Base-by-base conservation (phyloP, 1,140 invertebrate species). In the Drosophila suzukii region DNA sequence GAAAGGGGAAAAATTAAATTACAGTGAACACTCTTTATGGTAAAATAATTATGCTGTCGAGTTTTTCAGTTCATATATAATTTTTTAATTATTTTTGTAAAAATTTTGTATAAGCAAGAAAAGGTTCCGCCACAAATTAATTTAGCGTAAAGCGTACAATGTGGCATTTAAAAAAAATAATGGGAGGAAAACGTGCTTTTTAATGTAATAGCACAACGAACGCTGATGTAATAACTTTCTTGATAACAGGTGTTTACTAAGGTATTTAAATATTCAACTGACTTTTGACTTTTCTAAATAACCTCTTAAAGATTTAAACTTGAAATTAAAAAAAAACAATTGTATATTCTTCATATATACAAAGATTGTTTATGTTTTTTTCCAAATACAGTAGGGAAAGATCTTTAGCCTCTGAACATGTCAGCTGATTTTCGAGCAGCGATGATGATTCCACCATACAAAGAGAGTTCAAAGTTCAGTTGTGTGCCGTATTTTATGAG, bases 401-500 rank as follows among this genome's bases (percentile, higher is more conserved):
- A 12, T 20, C 6, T 4, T 24, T 46, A 60, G 12, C 41, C 41
- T 38, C 20, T 46, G 61, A 15, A 24, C 17, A 70, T 41, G 32
- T 75, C 73, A 67, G 72, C 72, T 75, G 73, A 75, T 75, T 67
- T 75, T 75, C 5, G 27, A 75, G 20, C 32, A 6, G 13, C 30
- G 24, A 11, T 70, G 51, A 71, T 71, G 61, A 67, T 75, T 56
- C 54, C 30, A 34, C 20, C 24, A 36, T 53, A 53, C 43, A 75
- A 58, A 51, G 58, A 39, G 36, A 20, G 76, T 43, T 61, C 81
- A 85, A 85, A 85, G 78, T 81, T 77, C 62, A 77, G 44, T 63
- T 63, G 20, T 17, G 41, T 61, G 51, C 60, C 65, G 75, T 79
- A 62, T 83, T 83, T 75, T 76, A 60, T 55, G 61, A 50, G 46